phyloP scores from a whole-genome alignment of 2,888 invertebrate species.

The Calephelis perditalis region DNA sequence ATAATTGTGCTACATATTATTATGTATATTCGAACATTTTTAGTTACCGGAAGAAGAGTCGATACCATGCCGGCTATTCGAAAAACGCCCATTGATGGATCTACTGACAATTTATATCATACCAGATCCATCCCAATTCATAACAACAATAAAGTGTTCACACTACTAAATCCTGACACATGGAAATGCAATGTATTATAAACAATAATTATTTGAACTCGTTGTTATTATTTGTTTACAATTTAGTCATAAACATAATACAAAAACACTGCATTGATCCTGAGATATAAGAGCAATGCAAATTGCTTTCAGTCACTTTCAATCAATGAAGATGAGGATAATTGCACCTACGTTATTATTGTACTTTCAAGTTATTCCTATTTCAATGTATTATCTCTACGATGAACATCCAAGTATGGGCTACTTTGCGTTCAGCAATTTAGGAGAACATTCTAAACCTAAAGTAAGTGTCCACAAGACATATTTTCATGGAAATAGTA shows the following conservation, averaged over 20 bases:
- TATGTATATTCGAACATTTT: too few species aligned
- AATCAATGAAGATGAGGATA: slow-evolving; percentile 41
- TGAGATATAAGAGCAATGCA: slow-evolving; percentile 41
- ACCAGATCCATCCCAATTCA: not conserved
- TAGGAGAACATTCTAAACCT: slow-evolving; percentile 32
- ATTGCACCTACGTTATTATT: slow-evolving; percentile 15
- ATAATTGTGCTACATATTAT: too few species aligned
- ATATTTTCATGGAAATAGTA: slow-evolving; percentile 36
- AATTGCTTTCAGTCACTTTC: not conserved
- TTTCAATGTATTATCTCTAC: slow-evolving; percentile 40
- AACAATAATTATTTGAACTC: slow-evolving; percentile 19
- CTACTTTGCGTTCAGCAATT: slow-evolving; percentile 37
- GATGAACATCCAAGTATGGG: slow-evolving; percentile 41
- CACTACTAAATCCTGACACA: too few species aligned
- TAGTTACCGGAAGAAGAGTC: too few species aligned
- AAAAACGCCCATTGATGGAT: too few species aligned
- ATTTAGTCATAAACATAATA: slow-evolving; percentile 19
- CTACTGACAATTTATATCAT: too few species aligned
- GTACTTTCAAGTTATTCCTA: slow-evolving; percentile 37
- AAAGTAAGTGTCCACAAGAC: slow-evolving; percentile 37
- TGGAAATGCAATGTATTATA: not conserved
- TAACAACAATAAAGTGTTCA: not conserved
- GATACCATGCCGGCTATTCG: too few species aligned
- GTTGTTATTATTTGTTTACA: slow-evolving; percentile 42
- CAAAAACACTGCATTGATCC: slow-evolving; percentile 20